phyloP scores from a whole-genome alignment of 1,140 invertebrate species.

The Cotesia glomerata region DNA sequence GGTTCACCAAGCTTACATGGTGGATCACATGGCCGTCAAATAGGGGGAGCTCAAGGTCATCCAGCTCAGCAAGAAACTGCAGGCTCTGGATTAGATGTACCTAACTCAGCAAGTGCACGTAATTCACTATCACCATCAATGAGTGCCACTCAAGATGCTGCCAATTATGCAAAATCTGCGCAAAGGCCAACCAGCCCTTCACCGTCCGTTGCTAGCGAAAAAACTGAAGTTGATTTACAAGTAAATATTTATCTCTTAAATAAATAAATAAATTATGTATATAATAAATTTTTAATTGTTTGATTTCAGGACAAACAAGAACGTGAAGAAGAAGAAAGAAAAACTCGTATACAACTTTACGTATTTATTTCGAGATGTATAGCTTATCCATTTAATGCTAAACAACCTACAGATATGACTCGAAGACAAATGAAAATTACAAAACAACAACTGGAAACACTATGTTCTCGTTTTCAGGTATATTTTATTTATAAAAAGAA shows the following conservation, averaged over 20 bases:
- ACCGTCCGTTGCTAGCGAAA: constrained; percentile 81
- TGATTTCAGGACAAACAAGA: constrained; percentile 77
- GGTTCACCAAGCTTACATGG: constrained; percentile 42
- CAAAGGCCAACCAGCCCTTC: constrained; percentile 82
- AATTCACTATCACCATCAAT: constrained; percentile 71
- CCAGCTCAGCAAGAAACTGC: constrained; percentile 44
- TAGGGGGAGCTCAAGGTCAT: constrained; percentile 55
- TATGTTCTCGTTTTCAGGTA: constrained; percentile 94
- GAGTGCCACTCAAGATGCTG: constrained; percentile 70
- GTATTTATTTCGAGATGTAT: constrained; percentile 98
- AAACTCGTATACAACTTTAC: constrained; percentile 92
- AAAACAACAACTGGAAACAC: constrained; percentile 93
- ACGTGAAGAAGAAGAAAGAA: constrained; percentile 91
- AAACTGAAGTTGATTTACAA: constrained; percentile 72
- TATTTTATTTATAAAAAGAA: constrained; percentile 18
- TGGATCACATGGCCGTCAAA: constrained; percentile 56
- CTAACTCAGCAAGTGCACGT: constrained; percentile 65
- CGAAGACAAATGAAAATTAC: constrained; percentile 91
- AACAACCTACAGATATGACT: constrained; percentile 98
- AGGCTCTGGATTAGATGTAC: constrained; percentile 59
- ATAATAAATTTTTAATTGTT: background rate
- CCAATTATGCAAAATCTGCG: constrained; percentile 71
- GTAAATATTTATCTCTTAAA: constrained; percentile 40
- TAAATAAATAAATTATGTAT: background rate
- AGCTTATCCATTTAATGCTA: constrained; percentile 99